Evolutionary conservation across 2,113 vertebrate genomes (phyloP), one percentile per base, ranked within the genome.

Genomic region (Zosterops hypoxanthus): DNA sequence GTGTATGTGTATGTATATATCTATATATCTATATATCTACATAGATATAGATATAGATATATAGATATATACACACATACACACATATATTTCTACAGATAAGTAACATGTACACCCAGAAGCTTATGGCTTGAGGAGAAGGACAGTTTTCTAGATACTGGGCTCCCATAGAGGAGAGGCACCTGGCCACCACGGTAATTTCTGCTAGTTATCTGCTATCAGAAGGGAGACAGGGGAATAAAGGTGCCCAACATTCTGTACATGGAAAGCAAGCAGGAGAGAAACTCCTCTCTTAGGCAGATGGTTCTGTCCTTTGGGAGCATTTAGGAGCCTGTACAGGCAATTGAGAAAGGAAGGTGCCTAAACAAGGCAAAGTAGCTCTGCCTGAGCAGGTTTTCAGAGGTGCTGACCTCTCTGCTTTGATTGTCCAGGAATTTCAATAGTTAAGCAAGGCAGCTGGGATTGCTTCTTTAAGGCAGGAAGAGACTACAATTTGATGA

Each of bases 401-500:
- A 85, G 44, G 11, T 76, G 61, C 57, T 90, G 80, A 47, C 82
- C 36, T 16, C 59, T 75, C 53, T 60, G 31, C 57, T 79, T 87
- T 41, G 42, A 49, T 72, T 76, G n/a, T 82, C 17, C n/a, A 55
- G 63, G 88, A 86, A 77, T 82, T 86, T 57, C 55, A 80, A 24
- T 57, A 86, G 59, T 90, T 90, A 88, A 93, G 41, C 36, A 33
- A 86, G 59, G 59, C 64, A 80, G 36, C 49, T 80, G 46, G 16
- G 42, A 65, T 65, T 92, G 9, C 50, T 86, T 79, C 82, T 95
- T 87, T 86, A 57, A 92, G 71, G n/a, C 79, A 80, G 81, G 82
- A 85, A 72, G 25, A 88, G n/a, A 61, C 53, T 76, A 82, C 33
- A 85, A 19, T 90, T 93, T 94, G 92, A 92, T 96, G 92, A 92